Evolutionary conservation across 2,888 invertebrate genomes (phyloP), one percentile per base, ranked within the genome.

Genomic region (Lepas anatifera): DNA sequence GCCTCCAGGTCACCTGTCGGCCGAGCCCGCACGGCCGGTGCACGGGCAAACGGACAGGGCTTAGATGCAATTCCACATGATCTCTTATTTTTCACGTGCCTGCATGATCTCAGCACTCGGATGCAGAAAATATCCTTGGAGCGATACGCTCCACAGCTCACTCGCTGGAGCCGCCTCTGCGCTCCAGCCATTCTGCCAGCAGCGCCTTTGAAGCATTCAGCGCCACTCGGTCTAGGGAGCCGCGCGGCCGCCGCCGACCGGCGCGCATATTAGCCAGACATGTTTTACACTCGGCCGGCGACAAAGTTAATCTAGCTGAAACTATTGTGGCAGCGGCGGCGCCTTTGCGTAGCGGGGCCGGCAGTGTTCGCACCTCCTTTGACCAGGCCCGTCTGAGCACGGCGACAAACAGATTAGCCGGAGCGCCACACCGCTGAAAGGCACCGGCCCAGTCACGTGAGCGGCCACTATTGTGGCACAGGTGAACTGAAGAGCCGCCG

Each of bases 281-380:
- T 58, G 58, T 58, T 58, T 58, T 35, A 58, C 58, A 58, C 25
- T 35, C 22, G 32, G 58, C 58, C 35, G n/a, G 58, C 58, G 58
- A 16, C 58, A 58, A 58, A 58, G 58, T 58, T 58, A 58, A 58
- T 58, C 58, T 58, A 58, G 58, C 58, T 58, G 58, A 58, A 58
- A 58, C 58, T 32, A 58, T 58, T 58, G 58, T 58, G 58, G 22
- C 18, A 16, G 58, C 32, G 58, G 58, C 58, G 32, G n/a, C n/a
- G n/a, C 58, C 32, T 58, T 32, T 32, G 58, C 22, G 32, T 18
- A 16, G 41, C 11, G 32, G 35, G 52, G n/a, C n/a, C 58, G 13
- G 22, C 22, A 2, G 32, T 58, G 58, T 58, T 58, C 58, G 18
- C 58, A 58, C 58, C 58, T 58, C 58, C 58, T 58, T 58, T 58